A percentile compares a stretch with the other conserved stretches of the same genome.
Conservation (phyloP, 2,113 vertebrate species). For the Illadopsis cleaveri region DNA sequence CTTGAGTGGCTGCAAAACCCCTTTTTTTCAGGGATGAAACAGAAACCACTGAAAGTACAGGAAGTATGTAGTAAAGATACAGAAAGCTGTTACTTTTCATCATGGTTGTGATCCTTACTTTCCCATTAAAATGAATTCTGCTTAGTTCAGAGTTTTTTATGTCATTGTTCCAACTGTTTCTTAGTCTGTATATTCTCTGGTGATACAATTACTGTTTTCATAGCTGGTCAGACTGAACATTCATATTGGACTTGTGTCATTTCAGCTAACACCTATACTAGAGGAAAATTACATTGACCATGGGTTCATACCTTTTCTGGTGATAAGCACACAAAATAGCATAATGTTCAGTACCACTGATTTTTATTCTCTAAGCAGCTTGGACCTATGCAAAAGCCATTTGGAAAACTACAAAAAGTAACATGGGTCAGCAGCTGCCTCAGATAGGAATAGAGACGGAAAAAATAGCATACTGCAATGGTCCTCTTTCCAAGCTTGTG, state of each 20-base stretch:
- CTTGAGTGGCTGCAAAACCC: not conserved
- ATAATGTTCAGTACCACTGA: not conserved
- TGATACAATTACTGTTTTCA: not conserved
- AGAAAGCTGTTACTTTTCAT: not conserved
- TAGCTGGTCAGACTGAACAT: not conserved
- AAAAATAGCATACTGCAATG: not conserved
- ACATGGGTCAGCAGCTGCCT: not conserved
- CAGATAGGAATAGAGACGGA: not conserved
- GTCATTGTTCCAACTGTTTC: not conserved
- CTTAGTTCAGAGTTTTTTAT: not conserved
- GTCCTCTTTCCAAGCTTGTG: not conserved
- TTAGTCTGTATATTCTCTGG: not conserved
- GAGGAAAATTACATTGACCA: not conserved
- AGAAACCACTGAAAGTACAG: not conserved
- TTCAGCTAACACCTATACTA: not conserved
- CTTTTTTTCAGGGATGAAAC: not conserved
- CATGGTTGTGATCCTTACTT: not conserved
- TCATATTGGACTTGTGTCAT: not conserved
- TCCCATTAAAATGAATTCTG: not conserved
- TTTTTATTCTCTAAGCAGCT: not conserved
- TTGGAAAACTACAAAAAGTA: slow-evolving; percentile 20
- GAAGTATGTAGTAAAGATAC: not conserved
- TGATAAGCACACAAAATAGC: not conserved
- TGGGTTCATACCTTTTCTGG: not conserved
- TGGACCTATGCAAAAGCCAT: not conserved